phyloP scores from a whole-genome alignment of 2,888 invertebrate genomes.

The Brachypalpus laphriformis region DNA sequence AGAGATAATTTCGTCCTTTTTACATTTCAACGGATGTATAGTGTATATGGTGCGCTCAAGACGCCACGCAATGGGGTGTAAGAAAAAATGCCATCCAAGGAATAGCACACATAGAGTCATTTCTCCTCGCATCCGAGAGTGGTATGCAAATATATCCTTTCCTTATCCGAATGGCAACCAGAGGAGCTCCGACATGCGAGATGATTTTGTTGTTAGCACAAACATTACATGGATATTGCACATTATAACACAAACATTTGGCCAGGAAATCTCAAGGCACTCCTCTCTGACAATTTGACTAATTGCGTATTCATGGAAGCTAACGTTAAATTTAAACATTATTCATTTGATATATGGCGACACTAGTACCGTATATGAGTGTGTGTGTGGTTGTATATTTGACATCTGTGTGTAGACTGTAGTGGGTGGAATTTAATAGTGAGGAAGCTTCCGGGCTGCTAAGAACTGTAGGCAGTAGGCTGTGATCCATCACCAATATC shows the following conservation, averaged over 20 bases:
- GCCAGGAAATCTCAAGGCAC: conserved; percentile 64
- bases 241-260: conserved; percentile 58
- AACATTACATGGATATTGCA: conserved; percentile 64
- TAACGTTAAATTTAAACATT: conserved; percentile 67
- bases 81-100: neutral
- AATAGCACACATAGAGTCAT: conserved; percentile 3
- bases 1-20: conserved; percentile 38
- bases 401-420: conserved; percentile 7
- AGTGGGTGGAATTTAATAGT: conserved; percentile 15
- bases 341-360: conserved; percentile 54
- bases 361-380: neutral
- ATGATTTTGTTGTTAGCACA: conserved; percentile 67
- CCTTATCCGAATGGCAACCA: conserved; percentile 14
- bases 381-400: neutral
- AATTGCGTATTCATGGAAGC: conserved; percentile 71
- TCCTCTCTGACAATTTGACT: conserved; percentile 65
- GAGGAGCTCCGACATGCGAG: conserved; percentile 50
- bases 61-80: conserved; percentile 28
- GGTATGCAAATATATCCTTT: conserved; percentile 43
- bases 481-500: conserved; percentile 13
- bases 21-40: neutral
- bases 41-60: neutral
- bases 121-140: neutral
- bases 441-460: neutral
- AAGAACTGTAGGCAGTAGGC: neutral